Base-by-base conservation (phyloP, 2,797 vertebrate species). In the Chiroxiphia lanceolata region DNA sequence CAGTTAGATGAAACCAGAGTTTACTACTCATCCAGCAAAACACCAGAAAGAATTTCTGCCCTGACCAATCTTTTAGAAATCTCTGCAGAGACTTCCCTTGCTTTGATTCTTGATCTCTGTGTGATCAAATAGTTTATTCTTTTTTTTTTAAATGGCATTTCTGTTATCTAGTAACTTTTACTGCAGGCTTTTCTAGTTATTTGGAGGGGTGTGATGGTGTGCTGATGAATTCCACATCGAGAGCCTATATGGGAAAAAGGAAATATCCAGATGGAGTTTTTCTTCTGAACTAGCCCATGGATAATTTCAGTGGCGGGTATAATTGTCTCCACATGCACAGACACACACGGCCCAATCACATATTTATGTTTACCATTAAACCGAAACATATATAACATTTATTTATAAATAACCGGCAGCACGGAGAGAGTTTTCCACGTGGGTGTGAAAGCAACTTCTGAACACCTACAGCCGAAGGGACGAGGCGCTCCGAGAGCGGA, bases 161-260 rank as follows among this genome's bases (percentile, higher is more conserved):
- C 63, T 74, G 60, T 84, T 94, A 82, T 80, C 91, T 78, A 87
- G 72, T 78, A 94, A 96, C 79, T 94, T 90, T 86, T 86, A 92
- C 42, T 72, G 74, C 89, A 78, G 47, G 54, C 42, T 92, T 15
- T 40, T 53, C 38, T 36, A 75, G 69, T 59, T 69, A 75, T 56
- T 83, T 72, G 63, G 51, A 85, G 76, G 53, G 88, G 65, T 12
- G 79, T 63, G 51, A 75, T 29, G 57, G 59, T 48, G 91, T 54
- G 79, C 84, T 89, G 72, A 93, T 83, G 92, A 94, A 94, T 94
- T 96, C 79, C 85, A 89, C 94, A 83, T 75, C 92, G 53, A 90
- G 38, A 67, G 40, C 40, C 51, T 20, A 45, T 13, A 64, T 3
- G 81, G 33, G 81, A 91, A 89, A 91, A 80, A 67, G 40, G 69